Base-by-base conservation (phyloP, 2,113 vertebrate species). In the Chaenogobius annularis region DNA sequence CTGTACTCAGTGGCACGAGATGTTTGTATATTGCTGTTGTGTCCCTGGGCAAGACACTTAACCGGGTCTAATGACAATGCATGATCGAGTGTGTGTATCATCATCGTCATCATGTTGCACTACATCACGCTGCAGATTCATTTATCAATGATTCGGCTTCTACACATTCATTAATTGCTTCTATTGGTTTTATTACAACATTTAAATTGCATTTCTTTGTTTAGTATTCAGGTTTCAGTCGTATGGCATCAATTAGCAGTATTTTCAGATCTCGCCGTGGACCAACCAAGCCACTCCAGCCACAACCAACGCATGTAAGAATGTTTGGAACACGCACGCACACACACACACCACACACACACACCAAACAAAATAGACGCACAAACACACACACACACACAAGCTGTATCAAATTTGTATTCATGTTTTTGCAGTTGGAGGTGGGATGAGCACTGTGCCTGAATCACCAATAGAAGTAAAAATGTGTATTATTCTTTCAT, bases 241-340 rank as follows among this genome's bases (percentile, higher is more conserved):
- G 91, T 14, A 90, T 92, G 91, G 56, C 84, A 0, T 92, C 89
- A 0, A 91, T 92, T 77, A 86, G 62, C 83, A 91, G 88, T 65
- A 13, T 91, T 37, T 92, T 92, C 64, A 88, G 89, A 37, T 92
- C 91, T 48, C 70, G 91, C 0, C 87, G 85, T 2, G 77, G 35
- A 66, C 80, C 40, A 83, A 17, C 31, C 67, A 40, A 17, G 84
- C 82, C 10, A 70, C 83, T 5, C 76, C 61, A n/a, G 63, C 63
- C 56, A 83, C 71, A 74, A 78, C 54, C 77, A 87, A 78, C 69
- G 65, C 66, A 69, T 82, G 90, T 90, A 74, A 88, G 84, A 23
- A 22, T 19, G 48, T 17, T 52, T n/a, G 1, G 17, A n/a, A 52
- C 26, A 31, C 26, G 26, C 26, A 31, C 26, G 26, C 26, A 31